Evolutionary conservation across 2,113 vertebrate species (phyloP).

Genomic region (Mola mola): DNA sequence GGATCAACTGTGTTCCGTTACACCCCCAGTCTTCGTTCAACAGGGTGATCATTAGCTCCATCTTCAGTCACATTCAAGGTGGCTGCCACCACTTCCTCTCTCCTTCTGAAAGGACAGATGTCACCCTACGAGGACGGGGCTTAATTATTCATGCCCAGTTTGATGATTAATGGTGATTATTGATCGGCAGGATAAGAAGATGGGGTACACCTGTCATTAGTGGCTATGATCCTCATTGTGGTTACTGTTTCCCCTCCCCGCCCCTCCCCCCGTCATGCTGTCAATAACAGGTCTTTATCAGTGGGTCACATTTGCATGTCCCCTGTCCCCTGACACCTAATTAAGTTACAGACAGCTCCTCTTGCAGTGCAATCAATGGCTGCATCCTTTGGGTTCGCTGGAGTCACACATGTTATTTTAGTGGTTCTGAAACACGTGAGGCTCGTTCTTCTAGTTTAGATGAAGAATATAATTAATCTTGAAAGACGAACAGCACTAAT

Average conservation of each 20-base stretch:
- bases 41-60: conserved; percentile 54
- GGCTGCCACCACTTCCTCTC: conserved; percentile 28
- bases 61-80: conserved; percentile 49
- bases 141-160: conserved; percentile 65
- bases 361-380: conserved; percentile 49
- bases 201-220: conserved; percentile 48
- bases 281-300: conserved; percentile 64
- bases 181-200: conserved; percentile 50
- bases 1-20: conserved; percentile 22
- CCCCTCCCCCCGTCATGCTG: conserved; percentile 32
- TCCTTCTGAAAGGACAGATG: conserved; percentile 33
- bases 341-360: conserved; percentile 56
- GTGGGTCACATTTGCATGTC: conserved; percentile 59
- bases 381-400: conserved; percentile 8
- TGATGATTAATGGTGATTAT: conserved; percentile 64
- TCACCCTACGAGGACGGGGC: conserved; percentile 29
- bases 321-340: conserved; percentile 47
- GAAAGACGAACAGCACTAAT: conserved; percentile 17
- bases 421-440: neutral
- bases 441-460: neutral
- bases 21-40: conserved; percentile 34
- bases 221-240: conserved; percentile 46
- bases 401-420: conserved; percentile 19
- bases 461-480: conserved; percentile 3
- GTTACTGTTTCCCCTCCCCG: conserved; percentile 16